phyloP scores from a whole-genome alignment of 2,888 invertebrate species.

The Arge pagana region DNA sequence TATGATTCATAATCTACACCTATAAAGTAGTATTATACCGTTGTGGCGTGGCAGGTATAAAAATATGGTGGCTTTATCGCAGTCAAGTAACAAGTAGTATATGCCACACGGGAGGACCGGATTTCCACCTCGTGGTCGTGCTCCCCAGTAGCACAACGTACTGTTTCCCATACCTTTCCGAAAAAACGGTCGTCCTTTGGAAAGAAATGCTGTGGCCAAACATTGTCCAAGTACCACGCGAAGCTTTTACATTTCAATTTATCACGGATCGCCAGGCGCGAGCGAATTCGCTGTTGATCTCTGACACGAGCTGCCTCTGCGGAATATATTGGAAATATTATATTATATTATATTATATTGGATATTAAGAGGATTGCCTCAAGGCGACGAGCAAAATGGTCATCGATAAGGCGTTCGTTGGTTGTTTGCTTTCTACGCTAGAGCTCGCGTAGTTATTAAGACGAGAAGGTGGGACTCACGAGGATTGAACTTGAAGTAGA shows the following conservation, averaged over 20 bases:
- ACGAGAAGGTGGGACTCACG: constrained; percentile 57
- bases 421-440: neutral
- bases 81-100: too few relatives aligned
- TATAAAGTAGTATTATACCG: too few relatives aligned
- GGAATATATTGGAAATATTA: neutral
- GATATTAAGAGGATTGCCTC: too few relatives aligned
- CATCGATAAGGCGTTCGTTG: neutral
- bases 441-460: too few relatives aligned
- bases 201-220: constrained; percentile 97
- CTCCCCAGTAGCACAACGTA: neutral
- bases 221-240: constrained; percentile 89
- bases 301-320: constrained; percentile 65
- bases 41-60: too few relatives aligned
- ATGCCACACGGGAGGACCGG: neutral
- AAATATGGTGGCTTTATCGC: too few relatives aligned
- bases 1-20: too few relatives aligned
- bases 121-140: neutral
- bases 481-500: constrained; percentile 85
- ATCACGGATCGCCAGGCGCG: constrained; percentile 71
- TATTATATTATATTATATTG: too few relatives aligned
- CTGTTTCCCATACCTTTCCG: constrained; percentile 69
- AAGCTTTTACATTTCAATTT: constrained; percentile 83
- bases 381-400: too few relatives aligned
- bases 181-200: constrained; percentile 87
- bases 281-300: constrained; percentile 65